phyloP scores from a whole-genome alignment of 2,113 vertebrate species.

The Amazona vittata region DNA sequence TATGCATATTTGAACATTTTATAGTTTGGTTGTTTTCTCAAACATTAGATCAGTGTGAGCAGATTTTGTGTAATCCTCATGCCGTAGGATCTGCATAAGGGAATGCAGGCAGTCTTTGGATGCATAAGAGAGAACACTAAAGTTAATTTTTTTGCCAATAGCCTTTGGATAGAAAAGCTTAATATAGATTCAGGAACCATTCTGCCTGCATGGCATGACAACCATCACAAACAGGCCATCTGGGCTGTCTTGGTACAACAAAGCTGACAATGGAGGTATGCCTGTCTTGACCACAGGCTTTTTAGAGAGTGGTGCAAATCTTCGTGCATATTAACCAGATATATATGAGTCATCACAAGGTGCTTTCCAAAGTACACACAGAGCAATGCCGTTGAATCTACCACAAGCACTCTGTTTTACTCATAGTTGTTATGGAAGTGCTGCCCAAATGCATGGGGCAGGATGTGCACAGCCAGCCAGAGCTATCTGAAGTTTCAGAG shows the following conservation, averaged over 20 bases:
- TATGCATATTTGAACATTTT: neutral
- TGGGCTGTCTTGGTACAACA: neutral
- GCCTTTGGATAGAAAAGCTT: neutral
- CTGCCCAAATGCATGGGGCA: neutral
- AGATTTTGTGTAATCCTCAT: neutral
- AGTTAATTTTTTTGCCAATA: neutral
- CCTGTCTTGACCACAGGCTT: neutral
- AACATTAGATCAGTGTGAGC: neutral
- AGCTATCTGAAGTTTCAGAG: neutral
- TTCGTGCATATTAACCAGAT: neutral
- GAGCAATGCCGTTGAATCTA: neutral
- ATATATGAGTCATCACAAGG: neutral
- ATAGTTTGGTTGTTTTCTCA: neutral
- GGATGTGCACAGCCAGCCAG: neutral
- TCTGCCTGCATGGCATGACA: neutral
- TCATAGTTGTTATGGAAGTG: neutral
- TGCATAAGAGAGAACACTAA: neutral
- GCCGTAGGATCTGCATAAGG: neutral
- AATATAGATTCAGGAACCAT: neutral
- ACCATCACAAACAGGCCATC: neutral
- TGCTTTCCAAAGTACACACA: neutral
- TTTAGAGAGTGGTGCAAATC: neutral
- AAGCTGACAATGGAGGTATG: neutral
- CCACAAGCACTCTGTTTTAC: neutral
- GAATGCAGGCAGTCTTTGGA: fast-evolving